Evolutionary conservation across 2,797 vertebrate genomes (phyloP), one percentile per base, ranked within the genome.

Genomic region (Bovichtus diacanthus): DNA sequence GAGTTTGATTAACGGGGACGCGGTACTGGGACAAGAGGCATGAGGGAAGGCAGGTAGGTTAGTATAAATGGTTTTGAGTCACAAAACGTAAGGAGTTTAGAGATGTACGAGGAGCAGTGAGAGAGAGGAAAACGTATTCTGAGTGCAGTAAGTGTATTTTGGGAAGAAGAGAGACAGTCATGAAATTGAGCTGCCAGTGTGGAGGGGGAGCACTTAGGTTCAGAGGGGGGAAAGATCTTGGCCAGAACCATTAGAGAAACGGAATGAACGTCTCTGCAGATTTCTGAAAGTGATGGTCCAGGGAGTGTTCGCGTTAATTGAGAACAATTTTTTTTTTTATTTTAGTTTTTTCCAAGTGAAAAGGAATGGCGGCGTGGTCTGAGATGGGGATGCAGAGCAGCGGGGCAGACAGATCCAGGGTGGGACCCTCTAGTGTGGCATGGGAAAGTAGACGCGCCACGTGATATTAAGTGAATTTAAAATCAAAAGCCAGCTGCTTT

Each of bases 241-340:
- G 49, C 27, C 53, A 55, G 36, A 50, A 23, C n/a, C 10, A 31
- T 54, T 72, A 44, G 44, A 34, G 31, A 53, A 19, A 54, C 47
- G n/a, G 34, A 43, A 36, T 19, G 38, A 54, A 62, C 2, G 5
- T 55, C 60, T 38, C 27, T 38, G 47, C 11, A 51, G 51, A 54
- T 69, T 50, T 74, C 38, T 51, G 6, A 44, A 65, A 64, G 31
- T 39, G 56, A 62, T 59, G 46, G 49, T 38, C 9, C 50, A 34
- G 23, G 25, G 39, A 67, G 15, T 69, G 31, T 77, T 50, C 54
- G 53, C 2, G 19, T 39, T 71, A 64, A 77, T 43, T 44, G 23
- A 50, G 29, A 44, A 44, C 23, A 67, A 19, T 49, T 79, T 82
- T 59, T 18, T n/a, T n/a, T n/a, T n/a, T n/a, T n/a, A n/a, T n/a